phyloP scores from a whole-genome alignment of 2,888 invertebrate genomes.

The Coleophora flavipennella region DNA sequence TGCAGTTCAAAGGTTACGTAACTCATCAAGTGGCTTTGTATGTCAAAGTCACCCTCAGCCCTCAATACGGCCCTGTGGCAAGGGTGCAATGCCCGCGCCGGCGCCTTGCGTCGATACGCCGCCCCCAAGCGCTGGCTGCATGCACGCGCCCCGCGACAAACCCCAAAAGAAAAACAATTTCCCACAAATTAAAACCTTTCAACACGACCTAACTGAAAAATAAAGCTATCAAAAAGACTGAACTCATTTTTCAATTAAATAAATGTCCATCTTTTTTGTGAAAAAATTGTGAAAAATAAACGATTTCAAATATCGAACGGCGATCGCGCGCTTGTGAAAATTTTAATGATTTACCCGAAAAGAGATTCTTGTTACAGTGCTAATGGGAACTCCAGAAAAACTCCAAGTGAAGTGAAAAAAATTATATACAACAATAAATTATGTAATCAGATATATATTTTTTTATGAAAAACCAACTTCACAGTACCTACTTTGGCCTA shows the following conservation, averaged over 20 bases:
- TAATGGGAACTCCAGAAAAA: too few relatives aligned
- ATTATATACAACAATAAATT: too few relatives aligned
- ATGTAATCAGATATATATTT: too few relatives aligned
- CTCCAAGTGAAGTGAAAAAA: too few relatives aligned
- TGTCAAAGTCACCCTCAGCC: neutral
- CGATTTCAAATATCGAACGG: neutral
- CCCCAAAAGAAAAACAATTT: constrained; percentile 18
- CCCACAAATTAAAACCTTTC: constrained; percentile 8
- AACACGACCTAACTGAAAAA: too few relatives aligned
- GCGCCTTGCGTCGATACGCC: constrained; percentile 39
- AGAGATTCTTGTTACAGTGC: constrained; percentile 1
- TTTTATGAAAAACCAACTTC: too few relatives aligned
- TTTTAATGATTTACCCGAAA: neutral
- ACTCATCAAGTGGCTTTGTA: too few relatives aligned
- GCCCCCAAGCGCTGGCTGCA: constrained; percentile 40
- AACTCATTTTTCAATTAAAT: neutral
- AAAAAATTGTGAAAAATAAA: neutral
- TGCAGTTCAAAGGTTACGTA: too few relatives aligned
- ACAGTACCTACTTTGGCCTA: too few relatives aligned
- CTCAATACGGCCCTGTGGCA: constrained; percentile 32
- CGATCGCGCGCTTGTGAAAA: too few relatives aligned
- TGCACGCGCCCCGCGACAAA: constrained; percentile 28
- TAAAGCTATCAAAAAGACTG: too few relatives aligned
- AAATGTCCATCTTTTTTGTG: neutral
- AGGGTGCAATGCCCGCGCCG: constrained; percentile 53